Percentiles rank a stretch among this genome's conserved stretches.
phyloP scores from a whole-genome alignment of 2,797 vertebrate species.

The Lacerta bilineata region DNA sequence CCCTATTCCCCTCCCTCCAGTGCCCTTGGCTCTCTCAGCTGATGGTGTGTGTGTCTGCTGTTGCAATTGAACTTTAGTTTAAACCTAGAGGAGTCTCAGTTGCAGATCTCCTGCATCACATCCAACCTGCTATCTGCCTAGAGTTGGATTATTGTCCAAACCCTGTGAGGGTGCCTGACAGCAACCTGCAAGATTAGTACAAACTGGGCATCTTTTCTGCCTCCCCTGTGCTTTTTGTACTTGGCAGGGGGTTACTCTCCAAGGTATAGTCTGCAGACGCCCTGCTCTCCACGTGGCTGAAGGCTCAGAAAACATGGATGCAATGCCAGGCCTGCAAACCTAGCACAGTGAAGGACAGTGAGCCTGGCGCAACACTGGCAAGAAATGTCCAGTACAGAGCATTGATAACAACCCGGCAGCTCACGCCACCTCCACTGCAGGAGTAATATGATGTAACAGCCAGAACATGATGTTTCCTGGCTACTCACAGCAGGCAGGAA shows the following conservation, averaged over 20 bases:
- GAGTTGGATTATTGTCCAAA: no score
- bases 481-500: background rate
- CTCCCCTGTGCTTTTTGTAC: no score
- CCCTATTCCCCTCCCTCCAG: background rate
- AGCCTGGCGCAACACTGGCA: background rate
- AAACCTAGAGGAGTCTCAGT: background rate
- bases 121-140: background rate
- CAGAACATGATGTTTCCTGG: background rate
- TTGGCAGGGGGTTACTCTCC: background rate
- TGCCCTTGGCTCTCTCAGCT: background rate
- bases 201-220: no score
- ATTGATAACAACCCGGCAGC: background rate
- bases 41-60: no score
- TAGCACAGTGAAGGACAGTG: background rate
- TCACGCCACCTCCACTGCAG: background rate
- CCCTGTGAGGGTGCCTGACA: no score
- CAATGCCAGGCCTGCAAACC: background rate
- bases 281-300: background rate
- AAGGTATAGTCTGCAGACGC: accelerated
- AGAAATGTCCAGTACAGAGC: background rate
- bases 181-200: no score
- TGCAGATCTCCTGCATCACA: background rate
- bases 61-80: background rate
- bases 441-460: background rate
- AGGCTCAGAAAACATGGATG: background rate